A percentile compares a stretch with the other conserved stretches of the same genome.
Evolutionary conservation across 1,140 invertebrate genomes (phyloP).

Genomic region (Bombus waltoni): DNA sequence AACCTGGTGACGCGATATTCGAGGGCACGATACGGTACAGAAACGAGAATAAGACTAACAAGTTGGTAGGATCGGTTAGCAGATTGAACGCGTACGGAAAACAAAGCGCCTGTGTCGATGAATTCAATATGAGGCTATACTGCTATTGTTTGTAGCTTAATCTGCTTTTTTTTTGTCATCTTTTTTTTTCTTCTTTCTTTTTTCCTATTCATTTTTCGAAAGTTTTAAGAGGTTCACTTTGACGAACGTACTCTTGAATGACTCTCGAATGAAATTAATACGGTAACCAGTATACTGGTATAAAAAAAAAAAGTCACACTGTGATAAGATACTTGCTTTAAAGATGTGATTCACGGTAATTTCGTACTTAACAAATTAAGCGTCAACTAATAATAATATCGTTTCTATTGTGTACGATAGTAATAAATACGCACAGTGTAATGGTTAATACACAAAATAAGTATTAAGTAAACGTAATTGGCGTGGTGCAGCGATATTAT

Average conservation of each 20-base stretch:
- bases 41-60: slow-evolving; percentile 78
- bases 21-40: slow-evolving; percentile 86
- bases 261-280: background rate
- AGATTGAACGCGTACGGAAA: slow-evolving; percentile 92
- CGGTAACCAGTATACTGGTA: background rate
- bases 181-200: background rate
- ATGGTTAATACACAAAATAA: background rate
- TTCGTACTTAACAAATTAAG: slow-evolving; percentile 3
- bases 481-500: background rate
- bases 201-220: background rate
- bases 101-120: slow-evolving; percentile 90
- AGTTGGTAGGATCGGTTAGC: slow-evolving; percentile 86
- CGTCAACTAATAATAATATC: background rate
- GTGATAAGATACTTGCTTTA: slow-evolving; percentile 34
- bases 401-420: background rate
- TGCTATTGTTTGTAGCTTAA: slow-evolving; percentile 85
- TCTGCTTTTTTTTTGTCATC: background rate
- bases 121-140: slow-evolving; percentile 90
- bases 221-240: background rate
- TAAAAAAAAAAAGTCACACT: background rate
- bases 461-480: background rate
- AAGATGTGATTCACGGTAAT: background rate
- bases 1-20: slow-evolving; percentile 89
- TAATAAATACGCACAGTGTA: background rate
- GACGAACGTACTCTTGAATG: background rate